These are phyloP conservation scores for Octomys mimax DNA, from an alignment of 2,797 vertebrate genomes.

Conservation along the genomic window DNA sequence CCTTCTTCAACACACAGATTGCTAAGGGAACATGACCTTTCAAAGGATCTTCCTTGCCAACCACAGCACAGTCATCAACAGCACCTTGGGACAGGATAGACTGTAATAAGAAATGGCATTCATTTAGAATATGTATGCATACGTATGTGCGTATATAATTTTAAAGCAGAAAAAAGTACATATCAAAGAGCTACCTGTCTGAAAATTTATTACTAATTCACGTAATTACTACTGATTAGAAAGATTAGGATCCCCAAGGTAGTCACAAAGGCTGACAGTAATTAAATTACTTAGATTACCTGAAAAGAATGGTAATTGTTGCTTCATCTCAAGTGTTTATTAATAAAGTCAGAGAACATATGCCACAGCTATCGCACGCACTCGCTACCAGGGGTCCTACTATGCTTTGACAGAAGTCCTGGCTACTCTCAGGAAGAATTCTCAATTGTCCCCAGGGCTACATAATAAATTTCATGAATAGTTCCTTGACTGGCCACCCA, in stretches of 20 bases:
- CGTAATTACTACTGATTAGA: not conserved
- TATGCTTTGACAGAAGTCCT: not conserved
- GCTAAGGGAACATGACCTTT: slow-evolving; percentile 97
- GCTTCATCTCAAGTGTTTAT: slow-evolving; percentile 31
- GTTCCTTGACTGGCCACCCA: not conserved
- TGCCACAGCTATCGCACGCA: not conserved
- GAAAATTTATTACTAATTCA: not conserved
- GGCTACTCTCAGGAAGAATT: not conserved
- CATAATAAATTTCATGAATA: not conserved
- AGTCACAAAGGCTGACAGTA: slow-evolving; percentile 4
- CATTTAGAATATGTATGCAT: not conserved
- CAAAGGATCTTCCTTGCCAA: slow-evolving; percentile 94
- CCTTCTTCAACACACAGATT: slow-evolving; percentile 94
- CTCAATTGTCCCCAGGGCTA: not conserved
- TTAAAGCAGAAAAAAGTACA: not conserved
- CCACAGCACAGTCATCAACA: slow-evolving; percentile 96
- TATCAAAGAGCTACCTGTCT: not conserved
- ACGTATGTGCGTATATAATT: not conserved
- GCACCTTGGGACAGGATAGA: slow-evolving; percentile 92
- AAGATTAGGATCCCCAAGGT: not conserved
- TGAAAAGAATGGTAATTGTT: slow-evolving; percentile 34
- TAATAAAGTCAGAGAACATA: slow-evolving; percentile 53
- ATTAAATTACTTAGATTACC: slow-evolving; percentile 57
- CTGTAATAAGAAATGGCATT: slow-evolving; percentile 86
- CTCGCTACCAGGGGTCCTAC: not conserved